Percentiles rank a stretch among this genome's conserved stretches.
phyloP scores from a whole-genome alignment of 53 echinoderm and acorn worm species.

The Holothuria scabra region DNA sequence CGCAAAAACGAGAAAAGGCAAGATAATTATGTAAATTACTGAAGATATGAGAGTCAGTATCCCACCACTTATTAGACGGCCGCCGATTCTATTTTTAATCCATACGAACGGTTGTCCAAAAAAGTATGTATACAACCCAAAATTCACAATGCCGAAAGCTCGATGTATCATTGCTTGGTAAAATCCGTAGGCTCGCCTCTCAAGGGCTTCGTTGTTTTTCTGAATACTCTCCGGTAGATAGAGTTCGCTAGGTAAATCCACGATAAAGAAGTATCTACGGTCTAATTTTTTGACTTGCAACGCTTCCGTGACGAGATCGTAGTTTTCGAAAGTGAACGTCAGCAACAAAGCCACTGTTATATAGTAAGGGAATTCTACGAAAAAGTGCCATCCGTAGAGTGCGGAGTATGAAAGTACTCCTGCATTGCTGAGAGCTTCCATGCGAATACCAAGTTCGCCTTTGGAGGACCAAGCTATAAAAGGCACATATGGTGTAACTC shows the following conservation, averaged over 20 bases:
- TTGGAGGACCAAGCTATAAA: slow-evolving; percentile 63
- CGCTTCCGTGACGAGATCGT: slow-evolving; percentile 33
- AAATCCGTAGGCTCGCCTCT: slow-evolving; percentile 48
- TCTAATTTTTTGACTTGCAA: slow-evolving; percentile 50
- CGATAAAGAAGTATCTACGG: slow-evolving; percentile 55
- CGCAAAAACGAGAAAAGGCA: slow-evolving; percentile 53
- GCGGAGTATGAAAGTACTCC: slow-evolving; percentile 49
- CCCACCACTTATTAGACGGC: slow-evolving; percentile 20
- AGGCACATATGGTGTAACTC: slow-evolving; percentile 77
- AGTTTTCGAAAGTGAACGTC: slow-evolving; percentile 60
- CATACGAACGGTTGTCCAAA: slow-evolving; percentile 57
- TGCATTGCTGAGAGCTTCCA: slow-evolving; percentile 55
- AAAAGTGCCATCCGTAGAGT: slow-evolving; percentile 54
- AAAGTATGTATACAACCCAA: slow-evolving; percentile 53
- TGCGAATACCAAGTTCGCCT: slow-evolving; percentile 43
- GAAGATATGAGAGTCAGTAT: background rate
- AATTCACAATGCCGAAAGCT: slow-evolving; percentile 61
- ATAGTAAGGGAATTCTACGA: slow-evolving; percentile 65
- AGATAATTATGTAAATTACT: slow-evolving; percentile 49
- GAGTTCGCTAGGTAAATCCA: slow-evolving; percentile 18
- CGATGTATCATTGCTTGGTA: slow-evolving; percentile 40
- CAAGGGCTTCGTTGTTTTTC: background rate
- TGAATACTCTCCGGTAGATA: slow-evolving; percentile 42
- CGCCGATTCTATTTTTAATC: slow-evolving; percentile 29
- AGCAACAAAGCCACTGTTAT: slow-evolving; percentile 66